These are phyloP conservation scores for Erebia epiphron DNA, from an alignment of 2,888 invertebrate genomes.

Conservation along the genomic window DNA sequence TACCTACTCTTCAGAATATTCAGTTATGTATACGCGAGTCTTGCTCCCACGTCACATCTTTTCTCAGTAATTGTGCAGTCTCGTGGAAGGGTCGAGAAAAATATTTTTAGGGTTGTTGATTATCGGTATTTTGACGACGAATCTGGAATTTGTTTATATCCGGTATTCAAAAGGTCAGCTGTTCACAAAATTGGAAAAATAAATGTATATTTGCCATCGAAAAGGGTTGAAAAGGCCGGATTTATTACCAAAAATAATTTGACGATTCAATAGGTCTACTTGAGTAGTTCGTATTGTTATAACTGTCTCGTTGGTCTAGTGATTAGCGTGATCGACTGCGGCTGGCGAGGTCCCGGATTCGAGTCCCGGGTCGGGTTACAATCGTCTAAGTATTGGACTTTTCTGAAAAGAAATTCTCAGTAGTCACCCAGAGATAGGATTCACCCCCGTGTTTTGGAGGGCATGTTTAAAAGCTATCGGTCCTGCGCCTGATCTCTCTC, in stretches of 20 bases:
- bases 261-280: slow-evolving; percentile 1
- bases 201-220: slow-evolving; percentile 14
- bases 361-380: no score
- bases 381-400: no score
- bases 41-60: slow-evolving; percentile 12
- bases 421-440: no score
- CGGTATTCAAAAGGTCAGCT: slow-evolving; percentile 24
- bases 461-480: no score
- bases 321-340: no score
- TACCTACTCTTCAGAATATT: not conserved
- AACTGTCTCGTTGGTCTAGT: no score
- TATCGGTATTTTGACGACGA: slow-evolving; percentile 26
- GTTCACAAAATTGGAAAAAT: slow-evolving; percentile 8
- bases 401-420: no score
- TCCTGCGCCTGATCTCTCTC: no score
- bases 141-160: slow-evolving; percentile 17
- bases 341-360: no score
- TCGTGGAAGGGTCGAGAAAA: slow-evolving; percentile 32
- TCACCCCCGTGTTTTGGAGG: no score
- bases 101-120: slow-evolving; percentile 30
- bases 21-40: not conserved
- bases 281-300: not conserved
- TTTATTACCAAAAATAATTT: slow-evolving; percentile 7
- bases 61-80: slow-evolving; percentile 23
- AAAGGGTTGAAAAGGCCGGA: slow-evolving; percentile 14